These are phyloP conservation scores for Glossophaga mutica DNA, from an alignment of 2,797 vertebrate species.

Conservation along the genomic window DNA sequence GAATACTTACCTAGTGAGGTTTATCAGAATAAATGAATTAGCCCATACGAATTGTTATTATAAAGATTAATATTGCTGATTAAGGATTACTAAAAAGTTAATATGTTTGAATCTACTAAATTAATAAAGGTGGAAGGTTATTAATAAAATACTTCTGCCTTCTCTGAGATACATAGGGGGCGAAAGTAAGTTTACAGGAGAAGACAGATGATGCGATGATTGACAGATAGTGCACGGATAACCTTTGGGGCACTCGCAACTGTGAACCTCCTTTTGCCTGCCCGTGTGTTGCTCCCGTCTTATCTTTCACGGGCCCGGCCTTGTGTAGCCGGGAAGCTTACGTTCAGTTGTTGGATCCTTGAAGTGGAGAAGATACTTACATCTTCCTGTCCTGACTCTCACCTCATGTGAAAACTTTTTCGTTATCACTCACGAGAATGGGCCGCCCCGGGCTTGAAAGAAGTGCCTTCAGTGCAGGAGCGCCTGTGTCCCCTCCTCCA, in stretches of 20 bases:
- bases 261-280: background rate
- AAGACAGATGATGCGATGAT: background rate
- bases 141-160: background rate
- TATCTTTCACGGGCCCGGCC: background rate
- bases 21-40: conserved; percentile 24
- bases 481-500: background rate
- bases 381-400: conserved; percentile 9
- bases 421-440: background rate
- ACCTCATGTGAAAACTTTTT: conserved; percentile 1
- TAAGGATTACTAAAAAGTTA: background rate
- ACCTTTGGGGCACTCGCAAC: too few relatives aligned
- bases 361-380: conserved; percentile 29
- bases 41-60: background rate
- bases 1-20: background rate
- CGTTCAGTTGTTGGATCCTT: conserved; percentile 22
- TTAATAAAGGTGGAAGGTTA: background rate
- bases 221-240: background rate
- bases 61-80: background rate
- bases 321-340: background rate
- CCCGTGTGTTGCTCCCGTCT: background rate
- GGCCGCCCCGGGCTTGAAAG: background rate
- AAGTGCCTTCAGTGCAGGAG: background rate
- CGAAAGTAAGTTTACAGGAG: background rate
- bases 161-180: background rate
- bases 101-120: background rate